A percentile compares a stretch with the other conserved stretches of the same genome.
Conservation (phyloP, 2,888 invertebrate species). For the Drosophila kanekoi region DNA sequence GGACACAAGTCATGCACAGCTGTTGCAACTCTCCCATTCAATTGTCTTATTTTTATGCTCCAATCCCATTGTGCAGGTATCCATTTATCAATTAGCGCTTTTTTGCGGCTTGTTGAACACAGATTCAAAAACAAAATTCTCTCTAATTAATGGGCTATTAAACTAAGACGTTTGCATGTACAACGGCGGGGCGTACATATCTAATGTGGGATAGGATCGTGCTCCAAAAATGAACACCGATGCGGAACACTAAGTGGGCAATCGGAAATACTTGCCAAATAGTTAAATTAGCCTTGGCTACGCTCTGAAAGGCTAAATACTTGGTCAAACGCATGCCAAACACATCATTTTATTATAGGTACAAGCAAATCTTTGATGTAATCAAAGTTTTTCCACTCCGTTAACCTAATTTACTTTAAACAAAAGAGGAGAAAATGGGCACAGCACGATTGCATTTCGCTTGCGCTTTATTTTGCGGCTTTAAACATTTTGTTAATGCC, state of each 20-base stretch:
- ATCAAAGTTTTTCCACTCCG: conserved; percentile 13
- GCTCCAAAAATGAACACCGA: conserved; percentile 57
- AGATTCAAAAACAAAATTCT: conserved; percentile 41
- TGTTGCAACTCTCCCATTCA: background rate
- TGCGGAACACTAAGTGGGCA: conserved; percentile 43
- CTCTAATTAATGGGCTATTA: conserved; percentile 69
- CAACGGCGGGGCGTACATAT: conserved; percentile 50
- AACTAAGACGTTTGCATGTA: conserved; percentile 36
- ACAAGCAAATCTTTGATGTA: conserved; percentile 14
- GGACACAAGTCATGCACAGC: background rate
- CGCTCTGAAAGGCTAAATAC: conserved; percentile 25
- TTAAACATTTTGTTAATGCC: conserved; percentile 20
- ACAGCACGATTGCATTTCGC: conserved; percentile 6
- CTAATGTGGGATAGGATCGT: conserved; percentile 34
- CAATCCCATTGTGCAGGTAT: conserved; percentile 41
- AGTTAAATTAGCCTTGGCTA: conserved; percentile 41
- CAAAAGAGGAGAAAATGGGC: conserved; percentile 14
- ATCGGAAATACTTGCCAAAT: conserved; percentile 31
- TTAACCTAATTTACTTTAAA: conserved; percentile 28
- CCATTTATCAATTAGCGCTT: conserved; percentile 67
- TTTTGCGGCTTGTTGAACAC: conserved; percentile 69
- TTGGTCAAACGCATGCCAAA: background rate
- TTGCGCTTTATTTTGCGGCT: conserved; percentile 11
- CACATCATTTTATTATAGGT: background rate
- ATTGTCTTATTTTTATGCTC: conserved; percentile 26